Conservation (phyloP, 2,888 invertebrate species). For the Psylliodes chrysocephalus region DNA sequence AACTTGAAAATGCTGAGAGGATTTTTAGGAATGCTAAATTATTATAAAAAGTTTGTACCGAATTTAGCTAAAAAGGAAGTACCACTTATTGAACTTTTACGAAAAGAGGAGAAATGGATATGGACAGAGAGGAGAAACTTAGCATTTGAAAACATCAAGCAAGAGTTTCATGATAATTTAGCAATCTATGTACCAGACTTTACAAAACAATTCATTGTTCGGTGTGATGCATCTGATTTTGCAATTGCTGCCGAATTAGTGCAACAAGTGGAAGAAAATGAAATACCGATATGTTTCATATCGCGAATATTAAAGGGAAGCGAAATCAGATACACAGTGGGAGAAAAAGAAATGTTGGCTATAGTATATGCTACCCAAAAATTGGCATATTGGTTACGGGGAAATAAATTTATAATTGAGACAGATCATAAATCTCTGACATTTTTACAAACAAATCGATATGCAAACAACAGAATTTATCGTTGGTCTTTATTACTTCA, state of each 20-base stretch:
- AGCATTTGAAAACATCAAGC: conserved; percentile 16
- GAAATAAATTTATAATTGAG: conserved; percentile 21
- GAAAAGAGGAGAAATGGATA: conserved; percentile 24
- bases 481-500: conserved; percentile 22
- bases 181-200: conserved; percentile 20
- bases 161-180: conserved; percentile 4
- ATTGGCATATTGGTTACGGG: conserved; percentile 17
- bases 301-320: conserved; percentile 8
- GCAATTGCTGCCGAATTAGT: conserved; percentile 18
- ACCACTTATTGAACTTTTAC: conserved; percentile 17
- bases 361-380: conserved; percentile 23
- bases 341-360: conserved; percentile 17
- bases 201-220: conserved; percentile 4
- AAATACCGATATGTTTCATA: conserved; percentile 21
- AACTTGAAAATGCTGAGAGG: conserved; percentile 25
- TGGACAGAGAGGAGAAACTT: conserved; percentile 13
- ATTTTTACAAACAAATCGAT: conserved; percentile 22
- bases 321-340: conserved; percentile 10
- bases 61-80: conserved; percentile 14
- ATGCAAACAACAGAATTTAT: conserved; percentile 21
- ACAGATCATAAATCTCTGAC: conserved; percentile 25
- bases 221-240: conserved; percentile 14
- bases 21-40: conserved; percentile 28
- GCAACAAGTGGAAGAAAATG: background rate
- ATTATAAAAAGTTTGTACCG: conserved; percentile 26